Evolutionary conservation across 2,888 invertebrate genomes (phyloP), one percentile per base, ranked within the genome.

Genomic region (Chymomyza amoena): DNA sequence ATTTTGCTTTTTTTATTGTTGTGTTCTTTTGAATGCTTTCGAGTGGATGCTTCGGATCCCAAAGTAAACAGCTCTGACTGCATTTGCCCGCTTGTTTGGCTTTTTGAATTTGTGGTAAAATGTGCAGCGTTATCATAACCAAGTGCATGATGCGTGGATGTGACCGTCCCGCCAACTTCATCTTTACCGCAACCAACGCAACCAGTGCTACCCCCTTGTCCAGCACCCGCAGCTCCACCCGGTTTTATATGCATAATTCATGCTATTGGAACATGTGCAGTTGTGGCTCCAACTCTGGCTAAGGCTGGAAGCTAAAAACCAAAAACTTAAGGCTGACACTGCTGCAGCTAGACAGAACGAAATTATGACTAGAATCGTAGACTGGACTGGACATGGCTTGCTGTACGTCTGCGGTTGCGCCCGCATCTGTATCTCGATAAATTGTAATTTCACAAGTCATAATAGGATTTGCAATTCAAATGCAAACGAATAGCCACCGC

Each of bases 171-270:
- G 76, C 66, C 52, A 32, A 45, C 64, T 64, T 56, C 57, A 45
- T 4, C 56, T 54, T 10, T 63, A 13, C 9, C 61, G 70, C 74
- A 64, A 75, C 69, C 16, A 45, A 45, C 39, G 39, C 36, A 3
- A 36, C 20, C 13, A 64, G 52, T 56, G 60, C 68, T 60, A 56
- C 74, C 61, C 70, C 70, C 57, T 63, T 65, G 50, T 59, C 62
- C 71, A 57, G 54, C 66, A 64, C 70, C 70, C 66, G 72, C 64
- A 75, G 70, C 74, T 75, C 79, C 70, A 87, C 81, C 79, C 81
- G 87, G 84, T 80, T 84, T 81, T 86, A 84, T 87, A 90, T 89
- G 89, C 89, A 89, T 89, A 89, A 89, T 89, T 89, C 90, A 89
- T 89, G 90, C 89, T 90, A 90, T 89, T 89, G 89, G 89, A 89